Conservation (phyloP, 2,888 invertebrate genomes). For the Disparrhopalites patrizii region DNA sequence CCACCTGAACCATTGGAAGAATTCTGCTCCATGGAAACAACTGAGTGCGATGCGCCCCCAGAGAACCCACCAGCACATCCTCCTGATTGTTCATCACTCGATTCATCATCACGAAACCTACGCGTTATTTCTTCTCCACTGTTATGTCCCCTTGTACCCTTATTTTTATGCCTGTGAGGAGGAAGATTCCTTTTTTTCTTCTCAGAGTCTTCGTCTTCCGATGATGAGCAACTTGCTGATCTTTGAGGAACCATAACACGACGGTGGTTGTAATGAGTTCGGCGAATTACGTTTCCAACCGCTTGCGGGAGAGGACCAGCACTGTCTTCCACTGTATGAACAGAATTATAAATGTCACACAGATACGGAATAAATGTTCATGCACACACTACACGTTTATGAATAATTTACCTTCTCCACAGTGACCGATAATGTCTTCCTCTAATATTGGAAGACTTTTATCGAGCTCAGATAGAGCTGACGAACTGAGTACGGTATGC, state of each 20-base stretch:
- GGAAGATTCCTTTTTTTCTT: constrained; percentile 31
- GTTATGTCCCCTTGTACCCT: constrained; percentile 13
- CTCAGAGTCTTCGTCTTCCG: constrained; percentile 38
- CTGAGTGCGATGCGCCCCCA: constrained; percentile 27
- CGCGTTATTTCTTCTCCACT: constrained; percentile 15
- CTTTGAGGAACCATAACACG: constrained; percentile 34
- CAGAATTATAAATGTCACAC: not conserved
- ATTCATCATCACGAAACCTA: constrained; percentile 62
- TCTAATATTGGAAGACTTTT: constrained; percentile 32
- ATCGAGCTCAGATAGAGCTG: constrained; percentile 30
- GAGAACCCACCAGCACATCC: constrained; percentile 54
- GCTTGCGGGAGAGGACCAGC: constrained; percentile 29
- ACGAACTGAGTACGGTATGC: constrained; percentile 29
- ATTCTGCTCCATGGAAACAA: constrained; percentile 12
- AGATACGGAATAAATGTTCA: not conserved
- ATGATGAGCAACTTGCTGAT: constrained; percentile 34
- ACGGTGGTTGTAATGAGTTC: constrained; percentile 24
- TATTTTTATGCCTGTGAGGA: constrained; percentile 24
- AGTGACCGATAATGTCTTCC: constrained; percentile 25
- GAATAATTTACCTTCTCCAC: constrained; percentile 27
- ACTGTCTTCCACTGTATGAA: constrained; percentile 26
- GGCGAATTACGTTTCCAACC: constrained; percentile 10
- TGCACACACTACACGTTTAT: not conserved
- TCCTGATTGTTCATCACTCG: constrained; percentile 73
- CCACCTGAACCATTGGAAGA: constrained; percentile 12